Base-by-base conservation (phyloP, 2,113 vertebrate species). In the Cynopterus brachyotis region DNA sequence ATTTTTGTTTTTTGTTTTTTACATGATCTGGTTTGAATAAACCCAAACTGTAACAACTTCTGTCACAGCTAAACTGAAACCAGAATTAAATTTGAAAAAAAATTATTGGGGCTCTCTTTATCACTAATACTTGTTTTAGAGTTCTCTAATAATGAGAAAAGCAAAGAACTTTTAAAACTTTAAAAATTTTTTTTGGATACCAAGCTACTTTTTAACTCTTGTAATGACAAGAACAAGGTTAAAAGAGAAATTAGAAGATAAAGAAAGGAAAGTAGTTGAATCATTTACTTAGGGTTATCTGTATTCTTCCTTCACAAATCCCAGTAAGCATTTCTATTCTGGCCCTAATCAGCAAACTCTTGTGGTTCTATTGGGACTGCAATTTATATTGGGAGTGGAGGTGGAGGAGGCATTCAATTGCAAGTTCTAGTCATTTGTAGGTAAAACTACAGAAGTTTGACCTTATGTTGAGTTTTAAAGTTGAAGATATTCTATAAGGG, bases 241-340 rank as follows among this genome's bases (percentile, higher is more conserved):
- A 47, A 8, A 30, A 32, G n/a, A 83, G 55, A 91, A 91, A n/a
- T 80, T 73, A 70, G 32, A 91, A 67, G 15, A 79, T 30, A 45
- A 35, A 95, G 50, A 96, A 90, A 79, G 80, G 73, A 83, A 93
- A 89, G 53, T 67, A 42, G 55, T 76, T 95, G 92, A 93, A 89
- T 85, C 70, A 69, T 66, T 82, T 85, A 50, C n/a, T 91, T 80
- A 62, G 35, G 50, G 79, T 94, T 42, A 62, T 85, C 40, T 83
- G 28, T 82, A 22, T 37, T 91, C 70, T 89, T 95, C 78, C 78
- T 75, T 95, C 30, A 53, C n/a, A 97, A 79, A 69, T 91, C 59
- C 47, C 28, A 40, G 59, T 70, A 72, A 94, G 53, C 79, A 30
- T 86, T 91, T 91, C 40, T 94, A 2, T 89, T 87, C 50, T 94